These are phyloP conservation scores for Amphiprion percula DNA, from an alignment of 2,113 vertebrate species.

Conservation along the genomic window DNA sequence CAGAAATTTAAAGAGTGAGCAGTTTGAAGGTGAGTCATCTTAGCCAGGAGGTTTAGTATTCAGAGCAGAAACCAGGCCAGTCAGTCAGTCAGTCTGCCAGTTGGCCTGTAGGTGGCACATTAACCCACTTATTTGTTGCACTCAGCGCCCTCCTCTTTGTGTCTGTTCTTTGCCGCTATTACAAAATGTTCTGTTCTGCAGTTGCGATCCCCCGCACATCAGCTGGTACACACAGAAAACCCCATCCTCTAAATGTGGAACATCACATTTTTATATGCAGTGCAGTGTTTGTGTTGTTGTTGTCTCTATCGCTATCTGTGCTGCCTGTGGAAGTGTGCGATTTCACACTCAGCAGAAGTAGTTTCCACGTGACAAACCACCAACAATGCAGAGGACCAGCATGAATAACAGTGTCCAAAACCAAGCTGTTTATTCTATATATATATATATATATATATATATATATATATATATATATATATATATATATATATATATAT, in stretches of 20 bases:
- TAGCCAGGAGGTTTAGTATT: conserved; percentile 6
- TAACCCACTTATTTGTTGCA: conserved; percentile 61
- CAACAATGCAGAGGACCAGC: neutral
- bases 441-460: neutral
- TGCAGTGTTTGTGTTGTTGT: neutral
- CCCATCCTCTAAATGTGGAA: neutral
- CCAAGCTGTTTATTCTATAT: conserved; percentile 36
- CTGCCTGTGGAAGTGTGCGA: conserved; percentile 3
- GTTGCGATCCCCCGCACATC: conserved; percentile 31
- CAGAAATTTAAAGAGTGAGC: conserved; percentile 27
- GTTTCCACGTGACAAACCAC: conserved; percentile 41
- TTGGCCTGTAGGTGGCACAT: conserved; percentile 79
- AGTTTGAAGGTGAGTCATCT: neutral
- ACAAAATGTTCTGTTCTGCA: conserved; percentile 29
- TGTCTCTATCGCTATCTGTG: neutral
- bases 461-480: too few species aligned
- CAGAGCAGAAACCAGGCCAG: conserved; percentile 22
- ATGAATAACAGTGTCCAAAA: neutral
- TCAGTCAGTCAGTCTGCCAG: conserved; percentile 42
- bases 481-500: too few species aligned
- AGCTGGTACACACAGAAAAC: conserved; percentile 24
- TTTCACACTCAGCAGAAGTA: conserved; percentile 19
- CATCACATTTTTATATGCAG: neutral
- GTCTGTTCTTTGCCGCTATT: conserved; percentile 1
- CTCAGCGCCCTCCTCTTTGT: neutral